Evolutionary conservation across 2,888 invertebrate genomes (phyloP).

Genomic region (Mactromeris polynyma): DNA sequence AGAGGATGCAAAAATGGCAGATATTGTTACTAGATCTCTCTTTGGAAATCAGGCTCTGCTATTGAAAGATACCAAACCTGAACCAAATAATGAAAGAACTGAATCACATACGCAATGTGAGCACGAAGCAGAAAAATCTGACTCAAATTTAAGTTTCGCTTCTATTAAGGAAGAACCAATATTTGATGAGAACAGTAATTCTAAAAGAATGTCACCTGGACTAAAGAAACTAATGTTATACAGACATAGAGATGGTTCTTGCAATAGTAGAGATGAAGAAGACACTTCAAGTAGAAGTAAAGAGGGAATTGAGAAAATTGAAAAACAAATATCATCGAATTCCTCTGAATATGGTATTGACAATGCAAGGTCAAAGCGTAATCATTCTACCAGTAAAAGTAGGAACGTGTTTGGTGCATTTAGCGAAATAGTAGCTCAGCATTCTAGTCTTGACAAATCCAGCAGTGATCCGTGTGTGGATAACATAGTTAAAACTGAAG

Average conservation of each 20-base stretch:
- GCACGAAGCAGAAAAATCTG: constrained; percentile 38
- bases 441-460: constrained; percentile 20
- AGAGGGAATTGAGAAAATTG: constrained; percentile 9
- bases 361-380: background rate
- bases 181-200: constrained; percentile 57
- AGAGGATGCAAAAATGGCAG: constrained; percentile 62
- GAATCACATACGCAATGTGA: constrained; percentile 23
- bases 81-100: background rate
- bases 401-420: constrained; percentile 68
- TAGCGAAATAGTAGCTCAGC: constrained; percentile 61
- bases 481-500: background rate
- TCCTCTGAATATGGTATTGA: background rate
- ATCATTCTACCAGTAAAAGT: constrained; percentile 4
- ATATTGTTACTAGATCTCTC: constrained; percentile 56
- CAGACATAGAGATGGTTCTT: constrained; percentile 48
- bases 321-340: constrained; percentile 1
- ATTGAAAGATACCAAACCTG: constrained; percentile 1
- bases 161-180: constrained; percentile 36
- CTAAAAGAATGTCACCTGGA: constrained; percentile 59
- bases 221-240: constrained; percentile 57
- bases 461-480: background rate
- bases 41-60: constrained; percentile 39
- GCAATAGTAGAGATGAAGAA: constrained; percentile 31
- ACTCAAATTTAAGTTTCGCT: constrained; percentile 35
- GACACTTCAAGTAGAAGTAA: background rate